Conservation (phyloP, 1,140 invertebrate genomes). For the Polypedilum vanderplanki region DNA sequence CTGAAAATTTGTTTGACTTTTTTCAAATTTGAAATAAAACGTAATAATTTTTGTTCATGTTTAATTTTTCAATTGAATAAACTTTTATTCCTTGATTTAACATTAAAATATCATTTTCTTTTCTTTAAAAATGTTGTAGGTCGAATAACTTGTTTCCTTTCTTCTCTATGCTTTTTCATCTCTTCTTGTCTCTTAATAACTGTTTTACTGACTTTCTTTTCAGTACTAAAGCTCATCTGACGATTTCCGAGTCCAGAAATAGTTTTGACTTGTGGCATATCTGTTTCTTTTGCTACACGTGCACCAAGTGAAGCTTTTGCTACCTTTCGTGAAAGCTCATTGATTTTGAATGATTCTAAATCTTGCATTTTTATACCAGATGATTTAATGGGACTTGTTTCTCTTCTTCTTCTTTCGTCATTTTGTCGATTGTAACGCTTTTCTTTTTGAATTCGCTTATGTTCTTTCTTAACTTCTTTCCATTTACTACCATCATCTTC, state of each 20-base stretch:
- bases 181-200: conserved; percentile 47
- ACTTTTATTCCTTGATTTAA: too few species aligned
- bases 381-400: background rate
- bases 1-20: too few species aligned
- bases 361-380: conserved; percentile 39
- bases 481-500: conserved; percentile 72
- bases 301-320: conserved; percentile 61
- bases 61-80: background rate
- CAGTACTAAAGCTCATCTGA: conserved; percentile 69
- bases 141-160: conserved; percentile 63
- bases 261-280: conserved; percentile 50
- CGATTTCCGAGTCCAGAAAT: conserved; percentile 57
- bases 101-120: background rate
- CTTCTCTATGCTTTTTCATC: conserved; percentile 58
- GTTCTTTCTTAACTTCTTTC: conserved; percentile 72
- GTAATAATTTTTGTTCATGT: too few species aligned
- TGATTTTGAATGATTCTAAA: conserved; percentile 55
- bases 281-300: conserved; percentile 51
- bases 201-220: conserved; percentile 46
- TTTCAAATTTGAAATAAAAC: too few species aligned
- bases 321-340: conserved; percentile 42
- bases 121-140: conserved; percentile 48
- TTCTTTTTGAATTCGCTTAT: conserved; percentile 46
- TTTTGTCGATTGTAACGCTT: conserved; percentile 44
- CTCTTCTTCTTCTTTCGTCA: conserved; percentile 40